These are phyloP conservation scores for Dendroctonus valens DNA, from an alignment of 1,140 invertebrate genomes.

Conservation along the genomic window DNA sequence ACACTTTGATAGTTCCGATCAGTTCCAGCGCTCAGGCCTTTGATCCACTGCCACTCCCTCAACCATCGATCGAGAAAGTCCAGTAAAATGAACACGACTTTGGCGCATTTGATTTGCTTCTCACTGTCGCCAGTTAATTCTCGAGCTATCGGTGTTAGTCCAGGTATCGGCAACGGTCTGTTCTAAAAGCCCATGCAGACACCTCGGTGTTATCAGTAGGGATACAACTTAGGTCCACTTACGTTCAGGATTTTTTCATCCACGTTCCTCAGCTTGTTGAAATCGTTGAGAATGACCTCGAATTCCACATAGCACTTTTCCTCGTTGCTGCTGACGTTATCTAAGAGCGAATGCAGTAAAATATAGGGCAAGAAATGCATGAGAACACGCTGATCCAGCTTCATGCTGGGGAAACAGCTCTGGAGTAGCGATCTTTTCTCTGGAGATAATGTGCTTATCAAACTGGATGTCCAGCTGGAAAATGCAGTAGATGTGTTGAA, in stretches of 20 bases:
- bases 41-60: conserved; percentile 58
- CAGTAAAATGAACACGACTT: conserved; percentile 67
- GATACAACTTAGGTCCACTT: conserved; percentile 13
- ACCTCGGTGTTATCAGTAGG: neutral
- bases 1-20: conserved; percentile 43
- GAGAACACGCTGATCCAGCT: conserved; percentile 64
- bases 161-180: conserved; percentile 31
- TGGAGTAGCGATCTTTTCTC: conserved; percentile 58
- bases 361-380: conserved; percentile 73
- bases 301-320: conserved; percentile 58
- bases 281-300: conserved; percentile 53
- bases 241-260: conserved; percentile 33
- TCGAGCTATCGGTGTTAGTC: conserved; percentile 28
- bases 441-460: conserved; percentile 58
- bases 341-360: conserved; percentile 61
- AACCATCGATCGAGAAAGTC: conserved; percentile 75
- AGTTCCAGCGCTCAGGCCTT: conserved; percentile 31
- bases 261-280: conserved; percentile 25
- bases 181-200: conserved; percentile 28
- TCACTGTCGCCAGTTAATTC: conserved; percentile 45
- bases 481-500: neutral
- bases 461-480: conserved; percentile 60
- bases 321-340: conserved; percentile 45
- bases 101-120: conserved; percentile 53
- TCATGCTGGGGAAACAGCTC: conserved; percentile 68